These are phyloP conservation scores for Lordiphosa collinella DNA, from an alignment of 1,140 invertebrate genomes.

Conservation along the genomic window DNA sequence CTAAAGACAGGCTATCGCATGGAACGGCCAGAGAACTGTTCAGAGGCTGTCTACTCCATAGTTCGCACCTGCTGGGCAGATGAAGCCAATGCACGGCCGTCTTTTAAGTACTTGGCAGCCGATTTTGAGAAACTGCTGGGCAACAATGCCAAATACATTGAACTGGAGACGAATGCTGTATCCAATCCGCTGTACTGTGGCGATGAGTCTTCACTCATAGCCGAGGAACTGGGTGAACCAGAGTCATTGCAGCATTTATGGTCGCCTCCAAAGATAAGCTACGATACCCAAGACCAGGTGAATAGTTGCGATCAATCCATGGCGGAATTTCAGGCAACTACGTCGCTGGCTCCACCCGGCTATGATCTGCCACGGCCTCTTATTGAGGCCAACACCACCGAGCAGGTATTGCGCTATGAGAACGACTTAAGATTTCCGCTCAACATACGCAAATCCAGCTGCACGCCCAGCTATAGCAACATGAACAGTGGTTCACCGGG, in stretches of 20 bases:
- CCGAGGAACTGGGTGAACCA: conserved; percentile 55
- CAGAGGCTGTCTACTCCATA: conserved; percentile 88
- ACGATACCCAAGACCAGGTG: conserved; percentile 55
- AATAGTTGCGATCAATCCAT: conserved; percentile 59
- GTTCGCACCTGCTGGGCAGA: conserved; percentile 91
- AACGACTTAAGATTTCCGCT: conserved; percentile 74
- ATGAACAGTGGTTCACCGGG: conserved; percentile 35
- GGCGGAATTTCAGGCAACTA: conserved; percentile 37
- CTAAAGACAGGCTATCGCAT: conserved; percentile 90
- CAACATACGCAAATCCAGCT: conserved; percentile 69
- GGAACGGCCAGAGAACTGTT: conserved; percentile 91
- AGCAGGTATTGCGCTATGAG: conserved; percentile 71
- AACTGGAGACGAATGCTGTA: conserved; percentile 79
- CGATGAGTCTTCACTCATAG: conserved; percentile 53
- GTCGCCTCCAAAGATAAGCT: conserved; percentile 65
- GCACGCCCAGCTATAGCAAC: conserved; percentile 59
- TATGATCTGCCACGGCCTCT: conserved; percentile 74
- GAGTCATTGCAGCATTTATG: conserved; percentile 67
- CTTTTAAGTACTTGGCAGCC: conserved; percentile 85
- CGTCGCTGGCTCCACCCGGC: conserved; percentile 47
- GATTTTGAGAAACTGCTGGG: conserved; percentile 86
- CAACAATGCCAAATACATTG: conserved; percentile 87
- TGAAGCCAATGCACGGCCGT: conserved; percentile 86
- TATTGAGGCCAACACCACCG: conserved; percentile 58
- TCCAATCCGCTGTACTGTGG: conserved; percentile 77